phyloP scores from a whole-genome alignment of 37 sponge, comb jelly and placozoan species.

The Agelas oroides region DNA sequence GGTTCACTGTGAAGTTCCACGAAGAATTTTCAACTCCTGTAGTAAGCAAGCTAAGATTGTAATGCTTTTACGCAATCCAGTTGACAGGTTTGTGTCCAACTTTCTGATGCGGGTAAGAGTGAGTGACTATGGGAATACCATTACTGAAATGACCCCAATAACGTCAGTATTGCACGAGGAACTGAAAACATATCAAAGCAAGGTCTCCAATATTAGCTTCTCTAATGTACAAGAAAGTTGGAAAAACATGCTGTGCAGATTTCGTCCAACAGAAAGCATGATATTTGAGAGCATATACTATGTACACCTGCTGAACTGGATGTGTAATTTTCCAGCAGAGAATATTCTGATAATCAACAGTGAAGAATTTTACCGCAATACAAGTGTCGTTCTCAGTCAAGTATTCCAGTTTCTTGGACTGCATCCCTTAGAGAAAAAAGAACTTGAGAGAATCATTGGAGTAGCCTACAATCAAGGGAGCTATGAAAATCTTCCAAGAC shows the following conservation, averaged over 20 bases:
- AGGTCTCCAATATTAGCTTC: neutral
- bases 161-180: conserved; percentile 11
- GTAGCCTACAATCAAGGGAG: conserved; percentile 46
- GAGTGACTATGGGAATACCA: neutral
- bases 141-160: neutral
- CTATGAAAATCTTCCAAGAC: neutral
- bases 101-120: conserved; percentile 44
- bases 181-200: neutral
- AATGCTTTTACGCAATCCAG: conserved; percentile 50
- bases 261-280: conserved; percentile 24
- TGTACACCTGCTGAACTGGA: conserved; percentile 49
- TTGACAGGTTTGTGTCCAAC: conserved; percentile 45
- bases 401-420: conserved; percentile 52
- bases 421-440: neutral
- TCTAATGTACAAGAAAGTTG: neutral
- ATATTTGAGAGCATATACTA: conserved; percentile 57
- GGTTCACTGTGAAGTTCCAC: conserved; percentile 43
- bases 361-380: conserved; percentile 51
- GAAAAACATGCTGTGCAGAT: conserved; percentile 16
- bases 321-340: conserved; percentile 64
- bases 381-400: conserved; percentile 27
- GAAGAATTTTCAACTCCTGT: conserved; percentile 49
- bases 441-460: neutral
- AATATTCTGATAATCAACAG: conserved; percentile 68
- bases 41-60: conserved; percentile 49